Base-by-base conservation (phyloP, 2,113 vertebrate genomes). In the Caranx melampygus region DNA sequence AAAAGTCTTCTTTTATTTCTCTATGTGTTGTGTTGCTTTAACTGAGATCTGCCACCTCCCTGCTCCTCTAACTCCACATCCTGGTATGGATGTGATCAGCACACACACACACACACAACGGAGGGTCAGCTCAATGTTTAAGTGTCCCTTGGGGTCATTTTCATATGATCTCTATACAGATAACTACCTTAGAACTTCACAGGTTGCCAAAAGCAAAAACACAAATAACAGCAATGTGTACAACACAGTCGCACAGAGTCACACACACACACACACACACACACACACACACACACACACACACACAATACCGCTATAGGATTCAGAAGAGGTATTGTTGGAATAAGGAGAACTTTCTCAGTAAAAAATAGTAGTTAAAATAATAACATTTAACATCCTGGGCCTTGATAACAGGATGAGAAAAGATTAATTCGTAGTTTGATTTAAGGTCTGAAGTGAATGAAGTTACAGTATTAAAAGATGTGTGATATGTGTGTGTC, bases 81-180 rank as follows among this genome's bases (percentile, higher is more conserved):
- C 74, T 73, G 82, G 55, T 81, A 88, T 57, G 70, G 87, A 91
- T 87, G 81, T 71, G 61, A 85, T 67, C 71, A 31, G 52, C 78
- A 68, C 66, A 52, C 64, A 76, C 42, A 49, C 35, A 21, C 59
- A n/a, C 40, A 51, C 47, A 65, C 57, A 65, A 31, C 66, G 10
- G 26, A 49, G 31, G 51, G 55, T 65, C 61, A 91, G 82, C 78
- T 87, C 86, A 86, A 72, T 61, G 47, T 79, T 78, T 74, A 84
- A 84, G 51, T 74, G 71, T 75, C 80, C 78, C 82, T 63, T n/a
- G 66, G 68, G 84, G 80, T 79, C 37, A 71, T 80, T 80, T 84
- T 84, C 72, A 78, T 83, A 78, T 72, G 62, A 89, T 83, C 57
- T 75, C 52, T 58, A 65, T 70, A 55, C 72, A 75, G 52, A 87